Conservation (phyloP, 2,797 vertebrate species). For the Gephyroberyx darwinii region DNA sequence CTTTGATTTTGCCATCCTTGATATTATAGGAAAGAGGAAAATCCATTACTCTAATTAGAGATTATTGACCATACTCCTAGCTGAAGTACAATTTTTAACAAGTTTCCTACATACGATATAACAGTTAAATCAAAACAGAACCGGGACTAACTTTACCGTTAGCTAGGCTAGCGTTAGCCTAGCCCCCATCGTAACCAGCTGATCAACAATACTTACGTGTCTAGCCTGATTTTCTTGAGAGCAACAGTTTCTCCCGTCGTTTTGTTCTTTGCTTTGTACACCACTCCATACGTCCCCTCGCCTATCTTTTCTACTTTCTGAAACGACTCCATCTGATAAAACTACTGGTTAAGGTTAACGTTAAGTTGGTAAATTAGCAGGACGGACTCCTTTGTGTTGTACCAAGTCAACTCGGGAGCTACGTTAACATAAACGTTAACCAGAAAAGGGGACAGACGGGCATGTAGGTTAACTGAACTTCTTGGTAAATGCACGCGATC, state of each 20-base stretch:
- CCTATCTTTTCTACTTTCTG: slow-evolving; percentile 98
- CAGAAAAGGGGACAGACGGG: slow-evolving; percentile 18
- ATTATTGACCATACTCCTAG: too few relatives aligned
- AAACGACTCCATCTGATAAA: slow-evolving; percentile 87
- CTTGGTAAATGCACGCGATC: not conserved
- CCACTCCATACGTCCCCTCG: slow-evolving; percentile 94
- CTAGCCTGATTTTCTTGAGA: slow-evolving; percentile 93
- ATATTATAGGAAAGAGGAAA: too few relatives aligned
- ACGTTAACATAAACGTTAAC: not conserved
- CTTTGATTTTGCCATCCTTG: too few relatives aligned
- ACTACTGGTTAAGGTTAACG: not conserved
- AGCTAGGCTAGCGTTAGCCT: too few relatives aligned
- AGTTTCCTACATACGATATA: too few relatives aligned
- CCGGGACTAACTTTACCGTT: not conserved
- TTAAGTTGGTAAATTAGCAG: not conserved
- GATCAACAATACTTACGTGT: slow-evolving; percentile 85
- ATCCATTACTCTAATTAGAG: too few relatives aligned
- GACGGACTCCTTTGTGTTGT: not conserved
- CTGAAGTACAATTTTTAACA: too few relatives aligned
- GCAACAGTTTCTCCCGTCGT: slow-evolving; percentile 95
- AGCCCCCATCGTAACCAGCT: not conserved
- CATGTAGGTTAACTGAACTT: slow-evolving; percentile 33
- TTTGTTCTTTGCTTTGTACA: slow-evolving; percentile 95
- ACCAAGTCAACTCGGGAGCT: slow-evolving; percentile 36
- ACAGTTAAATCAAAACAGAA: too few relatives aligned